A percentile compares a stretch with the other conserved stretches of the same genome.
These are phyloP conservation scores for Omphaloscelis lunosa DNA, from an alignment of 2,888 invertebrate species.

Conservation along the genomic window DNA sequence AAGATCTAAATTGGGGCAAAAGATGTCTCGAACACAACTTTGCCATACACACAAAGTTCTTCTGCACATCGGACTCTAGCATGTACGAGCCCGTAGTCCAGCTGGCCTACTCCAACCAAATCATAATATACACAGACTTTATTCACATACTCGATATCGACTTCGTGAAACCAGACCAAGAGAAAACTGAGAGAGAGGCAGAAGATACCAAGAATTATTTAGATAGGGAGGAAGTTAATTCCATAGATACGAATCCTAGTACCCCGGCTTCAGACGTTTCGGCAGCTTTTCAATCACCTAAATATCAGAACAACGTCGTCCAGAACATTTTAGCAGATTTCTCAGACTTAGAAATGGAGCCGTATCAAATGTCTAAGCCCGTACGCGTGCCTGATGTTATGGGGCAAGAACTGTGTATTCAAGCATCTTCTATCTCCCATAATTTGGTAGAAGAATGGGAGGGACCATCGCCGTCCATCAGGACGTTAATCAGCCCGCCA, in stretches of 20 bases:
- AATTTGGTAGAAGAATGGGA: conserved; percentile 90
- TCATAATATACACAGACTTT: conserved; percentile 96
- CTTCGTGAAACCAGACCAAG: conserved; percentile 86
- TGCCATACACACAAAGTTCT: conserved; percentile 97
- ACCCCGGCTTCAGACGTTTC: conserved; percentile 85
- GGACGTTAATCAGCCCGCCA: conserved; percentile 88
- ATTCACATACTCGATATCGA: conserved; percentile 94
- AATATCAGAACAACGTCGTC: conserved; percentile 90
- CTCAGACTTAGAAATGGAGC: conserved; percentile 91
- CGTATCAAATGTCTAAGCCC: conserved; percentile 84
- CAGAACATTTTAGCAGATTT: conserved; percentile 92
- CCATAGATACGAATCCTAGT: conserved; percentile 81
- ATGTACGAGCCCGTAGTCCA: conserved; percentile 93
- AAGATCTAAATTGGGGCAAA: conserved; percentile 91
- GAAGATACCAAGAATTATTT: conserved; percentile 82
- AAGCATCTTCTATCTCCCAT: conserved; percentile 87
- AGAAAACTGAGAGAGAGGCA: conserved; percentile 73
- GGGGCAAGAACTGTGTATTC: conserved; percentile 88
- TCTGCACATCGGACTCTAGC: conserved; percentile 96
- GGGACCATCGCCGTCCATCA: conserved; percentile 86
- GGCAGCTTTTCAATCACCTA: conserved; percentile 87
- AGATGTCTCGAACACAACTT: conserved; percentile 97
- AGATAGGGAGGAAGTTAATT: conserved; percentile 83
- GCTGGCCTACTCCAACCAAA: conserved; percentile 93
- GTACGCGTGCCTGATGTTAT: conserved; percentile 86